These are phyloP conservation scores for Eristalis arbustorum DNA, from an alignment of 2,888 invertebrate species.

Conservation along the genomic window DNA sequence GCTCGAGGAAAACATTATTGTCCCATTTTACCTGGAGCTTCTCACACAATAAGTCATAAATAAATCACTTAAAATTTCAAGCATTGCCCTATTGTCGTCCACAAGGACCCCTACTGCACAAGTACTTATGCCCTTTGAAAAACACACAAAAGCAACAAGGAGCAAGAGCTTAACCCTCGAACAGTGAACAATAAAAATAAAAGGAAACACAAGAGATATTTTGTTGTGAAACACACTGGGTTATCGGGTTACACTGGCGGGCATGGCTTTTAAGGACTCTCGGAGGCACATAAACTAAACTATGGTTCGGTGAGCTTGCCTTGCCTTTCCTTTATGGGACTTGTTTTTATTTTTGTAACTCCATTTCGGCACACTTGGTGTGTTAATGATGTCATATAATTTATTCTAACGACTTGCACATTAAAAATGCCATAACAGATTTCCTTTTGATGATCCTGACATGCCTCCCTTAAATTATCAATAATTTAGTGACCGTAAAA, in stretches of 20 bases:
- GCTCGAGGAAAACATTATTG: background rate
- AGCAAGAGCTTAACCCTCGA: background rate
- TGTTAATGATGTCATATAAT: background rate
- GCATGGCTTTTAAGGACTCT: slow-evolving; percentile 23
- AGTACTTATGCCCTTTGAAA: background rate
- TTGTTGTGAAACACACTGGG: background rate
- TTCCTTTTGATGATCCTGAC: slow-evolving; percentile 3
- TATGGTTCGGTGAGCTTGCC: background rate
- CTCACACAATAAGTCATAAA: slow-evolving; percentile 10
- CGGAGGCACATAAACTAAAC: slow-evolving; percentile 2
- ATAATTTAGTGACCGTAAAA: slow-evolving; percentile 12
- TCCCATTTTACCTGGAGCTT: slow-evolving; percentile 18
- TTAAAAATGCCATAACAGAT: slow-evolving; percentile 21
- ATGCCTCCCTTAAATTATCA: background rate
- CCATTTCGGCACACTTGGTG: background rate
- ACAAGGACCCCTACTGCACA: background rate
- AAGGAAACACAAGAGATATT: background rate
- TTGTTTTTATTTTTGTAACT: slow-evolving; percentile 6
- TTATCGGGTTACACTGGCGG: slow-evolving; percentile 20
- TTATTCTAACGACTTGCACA: slow-evolving; percentile 3
- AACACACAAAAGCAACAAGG: background rate
- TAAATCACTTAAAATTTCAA: slow-evolving; percentile 11
- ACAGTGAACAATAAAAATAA: background rate
- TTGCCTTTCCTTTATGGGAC: background rate
- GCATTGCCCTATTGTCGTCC: background rate